Percentiles rank a stretch among this genome's conserved stretches.
These are phyloP conservation scores for Sebastes steindachneri DNA, from an alignment of 2,797 vertebrate genomes.

Conservation along the genomic window DNA sequence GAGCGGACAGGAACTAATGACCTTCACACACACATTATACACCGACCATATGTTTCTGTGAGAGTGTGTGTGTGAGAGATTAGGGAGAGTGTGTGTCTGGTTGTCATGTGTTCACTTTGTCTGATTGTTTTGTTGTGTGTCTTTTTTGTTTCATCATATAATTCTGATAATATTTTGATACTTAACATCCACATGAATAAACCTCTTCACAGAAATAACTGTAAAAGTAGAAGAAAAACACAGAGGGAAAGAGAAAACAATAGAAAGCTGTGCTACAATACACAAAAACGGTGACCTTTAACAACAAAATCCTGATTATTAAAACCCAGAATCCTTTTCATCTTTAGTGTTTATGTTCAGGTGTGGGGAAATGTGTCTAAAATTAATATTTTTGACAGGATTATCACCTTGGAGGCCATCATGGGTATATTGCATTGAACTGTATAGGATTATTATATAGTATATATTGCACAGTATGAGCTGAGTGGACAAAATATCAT, in stretches of 20 bases:
- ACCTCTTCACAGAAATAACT: background rate
- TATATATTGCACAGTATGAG: background rate
- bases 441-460: background rate
- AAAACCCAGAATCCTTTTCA: background rate
- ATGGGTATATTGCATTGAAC: background rate
- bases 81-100: background rate
- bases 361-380: background rate
- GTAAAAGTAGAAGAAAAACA: background rate
- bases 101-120: background rate
- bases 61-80: background rate
- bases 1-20: slow-evolving; percentile 68
- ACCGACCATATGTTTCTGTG: slow-evolving; percentile 57
- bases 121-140: background rate
- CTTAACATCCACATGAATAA: background rate
- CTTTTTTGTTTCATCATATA: background rate
- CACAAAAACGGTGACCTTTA: background rate
- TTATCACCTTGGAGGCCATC: background rate
- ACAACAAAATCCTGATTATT: background rate
- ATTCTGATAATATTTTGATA: no score
- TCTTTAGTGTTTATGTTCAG: background rate
- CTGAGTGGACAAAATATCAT: background rate
- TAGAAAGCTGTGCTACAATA: no score
- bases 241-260: background rate
- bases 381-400: background rate
- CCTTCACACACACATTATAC: slow-evolving; percentile 63